Evolutionary conservation across 2,888 invertebrate species (phyloP).

Genomic region (Drepanosiphum platanoidis): DNA sequence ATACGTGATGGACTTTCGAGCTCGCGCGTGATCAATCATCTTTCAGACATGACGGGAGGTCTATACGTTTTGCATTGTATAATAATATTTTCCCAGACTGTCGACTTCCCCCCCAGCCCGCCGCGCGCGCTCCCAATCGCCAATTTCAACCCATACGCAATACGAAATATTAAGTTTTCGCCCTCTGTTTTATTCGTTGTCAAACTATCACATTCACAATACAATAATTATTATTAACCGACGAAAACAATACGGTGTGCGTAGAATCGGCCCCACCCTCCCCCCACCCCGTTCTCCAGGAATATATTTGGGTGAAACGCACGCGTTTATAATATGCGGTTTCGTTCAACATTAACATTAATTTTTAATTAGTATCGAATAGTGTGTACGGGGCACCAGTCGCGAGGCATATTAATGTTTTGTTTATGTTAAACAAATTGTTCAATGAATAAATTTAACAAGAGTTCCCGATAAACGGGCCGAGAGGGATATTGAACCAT

Average conservation of each 20-base stretch:
- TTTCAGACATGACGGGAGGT: neutral
- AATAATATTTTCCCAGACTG: slow-evolving; percentile 18
- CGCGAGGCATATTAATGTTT: slow-evolving; percentile 33
- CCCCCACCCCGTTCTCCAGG: neutral
- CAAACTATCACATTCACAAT: neutral
- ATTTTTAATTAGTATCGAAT: slow-evolving; percentile 39
- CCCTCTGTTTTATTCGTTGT: neutral
- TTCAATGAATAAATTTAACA: slow-evolving; percentile 44
- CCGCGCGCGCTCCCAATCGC: too few species aligned
- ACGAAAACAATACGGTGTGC: neutral
- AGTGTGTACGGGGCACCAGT: neutral
- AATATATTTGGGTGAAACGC: neutral
- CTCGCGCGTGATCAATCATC: slow-evolving; percentile 43
- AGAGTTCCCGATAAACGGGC: neutral
- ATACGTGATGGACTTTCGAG: slow-evolving; percentile 47
- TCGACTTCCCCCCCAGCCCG: neutral
- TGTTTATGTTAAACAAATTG: slow-evolving; percentile 44
- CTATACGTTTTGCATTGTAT: neutral
- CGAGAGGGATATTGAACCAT: slow-evolving; percentile 17
- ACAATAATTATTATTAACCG: neutral
- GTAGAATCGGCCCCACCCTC: too few species aligned
- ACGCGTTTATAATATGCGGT: neutral
- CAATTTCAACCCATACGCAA: neutral
- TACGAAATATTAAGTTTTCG: neutral
- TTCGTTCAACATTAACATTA: neutral